Percentiles rank a stretch among this genome's conserved stretches.
phyloP scores from a whole-genome alignment of 2,888 invertebrate genomes.

The Microplitis manilae region DNA sequence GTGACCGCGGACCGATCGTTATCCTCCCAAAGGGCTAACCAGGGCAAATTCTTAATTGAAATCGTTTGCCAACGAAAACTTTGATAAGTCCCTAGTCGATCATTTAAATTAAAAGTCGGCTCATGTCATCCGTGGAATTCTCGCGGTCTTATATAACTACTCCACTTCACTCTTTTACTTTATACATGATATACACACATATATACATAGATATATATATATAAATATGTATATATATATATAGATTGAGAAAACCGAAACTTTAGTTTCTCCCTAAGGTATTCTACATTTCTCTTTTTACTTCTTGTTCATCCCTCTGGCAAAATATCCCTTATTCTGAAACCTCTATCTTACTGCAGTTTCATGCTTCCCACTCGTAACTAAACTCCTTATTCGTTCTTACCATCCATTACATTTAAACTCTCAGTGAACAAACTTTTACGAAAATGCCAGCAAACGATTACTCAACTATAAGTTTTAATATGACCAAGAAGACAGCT shows the following conservation, averaged over 20 bases:
- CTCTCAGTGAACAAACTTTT: slow-evolving; percentile 4
- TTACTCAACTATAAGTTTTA: not conserved
- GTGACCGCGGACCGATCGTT: slow-evolving; percentile 41
- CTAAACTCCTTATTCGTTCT: slow-evolving; percentile 4
- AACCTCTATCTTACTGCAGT: not conserved
- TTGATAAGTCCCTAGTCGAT: slow-evolving; percentile 64
- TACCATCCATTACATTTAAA: slow-evolving; percentile 3
- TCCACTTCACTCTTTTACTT: not conserved
- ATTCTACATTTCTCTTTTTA: not conserved
- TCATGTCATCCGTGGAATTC: slow-evolving; percentile 58
- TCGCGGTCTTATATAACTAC: slow-evolving; percentile 21
- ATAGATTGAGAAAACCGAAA: not conserved
- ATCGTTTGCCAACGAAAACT: slow-evolving; percentile 58
- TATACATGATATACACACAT: not conserved
- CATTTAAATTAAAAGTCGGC: slow-evolving; percentile 66
- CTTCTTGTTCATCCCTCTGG: slow-evolving; percentile 3
- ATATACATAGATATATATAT: not conserved
- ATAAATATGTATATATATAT: not conserved
- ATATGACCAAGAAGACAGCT: not conserved
- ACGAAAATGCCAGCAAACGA: not conserved
- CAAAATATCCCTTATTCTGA: not conserved
- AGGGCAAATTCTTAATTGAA: slow-evolving; percentile 66
- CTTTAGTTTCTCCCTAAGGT: slow-evolving; percentile 12
- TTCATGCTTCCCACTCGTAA: not conserved
- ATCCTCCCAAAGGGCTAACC: slow-evolving; percentile 33